Evolutionary conservation across 2,797 vertebrate genomes (phyloP), one percentile per base, ranked within the genome.

Genomic region (Sciurus carolinensis): DNA sequence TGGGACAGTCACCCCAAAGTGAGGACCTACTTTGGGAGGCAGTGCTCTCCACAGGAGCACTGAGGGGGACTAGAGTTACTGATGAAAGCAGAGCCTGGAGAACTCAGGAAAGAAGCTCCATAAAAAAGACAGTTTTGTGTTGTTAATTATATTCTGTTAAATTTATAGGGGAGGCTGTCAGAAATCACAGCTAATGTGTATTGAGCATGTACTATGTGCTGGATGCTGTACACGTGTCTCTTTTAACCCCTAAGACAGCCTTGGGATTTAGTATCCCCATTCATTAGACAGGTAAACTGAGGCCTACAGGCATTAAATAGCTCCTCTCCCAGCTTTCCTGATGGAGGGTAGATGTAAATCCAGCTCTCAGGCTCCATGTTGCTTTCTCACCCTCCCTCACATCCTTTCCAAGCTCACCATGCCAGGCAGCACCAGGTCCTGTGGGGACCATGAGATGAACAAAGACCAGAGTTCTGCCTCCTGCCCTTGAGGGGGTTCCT

Each of bases 151-250:
- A 59, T 62, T 52, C 39, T 47, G 7, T 30, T 50, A 64, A 87
- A 33, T 22, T 42, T n/a, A 47, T 2, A 9, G 69, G 28, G 17
- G 3, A 90, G 39, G 28, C 26, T 10, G 11, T 59, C 13, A 17
- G n/a, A 14, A 28, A 30, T 39, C 24, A 39, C 7, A 39, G 22
- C 24, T 81, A 30, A 52, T 6, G 59, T 47, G 50, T 13, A 26
- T 0, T 4, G 22, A 82, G 8, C 44, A 57, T 9, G 54, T 42
- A 64, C 6, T 5, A 2, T 0, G 2, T 2, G 26, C 44, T 1
- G 15, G 10, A 66, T 13, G 15, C 24, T 36, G 18, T 36, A 20
- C n/a, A 30, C 2, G 11, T 8, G 5, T 17, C 44, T 64, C 83
- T 71, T 75, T 87, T 66, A 54, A 50, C 30, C 62, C 33, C 36